Evolutionary conservation across 2,888 invertebrate species (phyloP).

Genomic region (Catocala sponsa): DNA sequence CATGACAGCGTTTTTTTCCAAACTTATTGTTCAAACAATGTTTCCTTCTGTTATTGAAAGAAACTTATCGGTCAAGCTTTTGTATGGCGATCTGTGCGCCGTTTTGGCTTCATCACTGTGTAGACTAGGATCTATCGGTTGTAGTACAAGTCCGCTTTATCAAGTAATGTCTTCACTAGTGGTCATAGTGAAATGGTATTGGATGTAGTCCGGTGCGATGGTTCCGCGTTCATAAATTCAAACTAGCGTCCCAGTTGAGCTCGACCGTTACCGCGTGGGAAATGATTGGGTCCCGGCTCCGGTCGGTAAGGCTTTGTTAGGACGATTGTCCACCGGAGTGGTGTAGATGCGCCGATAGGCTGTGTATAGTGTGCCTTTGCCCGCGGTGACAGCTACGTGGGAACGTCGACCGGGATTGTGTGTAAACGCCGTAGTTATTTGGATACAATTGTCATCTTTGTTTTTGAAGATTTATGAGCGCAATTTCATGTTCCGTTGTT

Average conservation of each 20-base stretch:
- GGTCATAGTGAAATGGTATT: constrained; percentile 65
- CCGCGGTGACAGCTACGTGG: constrained; percentile 85
- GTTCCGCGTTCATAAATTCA: constrained; percentile 80
- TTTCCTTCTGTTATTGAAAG: constrained; percentile 82
- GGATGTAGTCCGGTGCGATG: constrained; percentile 66
- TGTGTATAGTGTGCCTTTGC: constrained; percentile 65
- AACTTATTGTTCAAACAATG: constrained; percentile 80
- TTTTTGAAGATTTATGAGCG: constrained; percentile 56
- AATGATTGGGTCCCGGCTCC: constrained; percentile 80
- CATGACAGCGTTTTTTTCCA: constrained; percentile 72
- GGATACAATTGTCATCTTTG: constrained; percentile 68
- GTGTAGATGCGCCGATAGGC: constrained; percentile 85
- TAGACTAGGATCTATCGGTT: constrained; percentile 60
- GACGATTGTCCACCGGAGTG: constrained; percentile 86
- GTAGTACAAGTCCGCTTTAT: constrained; percentile 71
- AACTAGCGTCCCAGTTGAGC: constrained; percentile 79
- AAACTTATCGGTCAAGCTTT: constrained; percentile 86
- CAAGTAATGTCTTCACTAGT: constrained; percentile 61
- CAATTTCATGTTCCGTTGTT: constrained; percentile 40
- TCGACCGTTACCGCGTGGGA: constrained; percentile 87
- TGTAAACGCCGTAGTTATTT: constrained; percentile 72
- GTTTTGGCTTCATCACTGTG: constrained; percentile 64
- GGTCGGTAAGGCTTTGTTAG: constrained; percentile 84
- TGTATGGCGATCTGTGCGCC: constrained; percentile 79
- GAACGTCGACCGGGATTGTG: constrained; percentile 77